phyloP scores from a whole-genome alignment of 2,797 vertebrate species.

The Galago senegalensis region DNA sequence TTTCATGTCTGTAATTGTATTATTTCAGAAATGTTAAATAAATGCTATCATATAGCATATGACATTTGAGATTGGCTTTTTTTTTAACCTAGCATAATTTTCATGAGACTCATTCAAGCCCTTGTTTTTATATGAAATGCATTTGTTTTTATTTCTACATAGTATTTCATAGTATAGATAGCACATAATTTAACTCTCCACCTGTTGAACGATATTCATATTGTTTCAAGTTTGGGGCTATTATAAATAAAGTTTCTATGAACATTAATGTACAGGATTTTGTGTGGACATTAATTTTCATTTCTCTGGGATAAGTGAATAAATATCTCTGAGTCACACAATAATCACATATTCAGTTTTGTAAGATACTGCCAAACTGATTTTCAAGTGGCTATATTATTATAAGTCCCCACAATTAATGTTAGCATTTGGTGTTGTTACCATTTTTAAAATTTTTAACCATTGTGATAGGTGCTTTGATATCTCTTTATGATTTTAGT shows the following conservation, averaged over 20 bases:
- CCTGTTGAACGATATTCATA: neutral
- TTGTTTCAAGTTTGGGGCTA: neutral
- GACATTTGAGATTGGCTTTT: neutral
- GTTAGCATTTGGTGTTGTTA: neutral
- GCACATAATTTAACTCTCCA: neutral
- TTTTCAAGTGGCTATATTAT: neutral
- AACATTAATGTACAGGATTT: neutral
- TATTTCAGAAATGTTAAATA: conserved; percentile 2
- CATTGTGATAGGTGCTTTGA: neutral
- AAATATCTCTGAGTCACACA: neutral
- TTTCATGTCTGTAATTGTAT: neutral
- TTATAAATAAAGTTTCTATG: neutral
- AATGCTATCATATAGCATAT: neutral
- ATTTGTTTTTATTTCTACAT: neutral
- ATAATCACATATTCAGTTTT: neutral
- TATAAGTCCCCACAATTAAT: neutral
- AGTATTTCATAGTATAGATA: neutral
- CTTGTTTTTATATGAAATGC: neutral
- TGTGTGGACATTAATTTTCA: neutral
- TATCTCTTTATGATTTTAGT: neutral
- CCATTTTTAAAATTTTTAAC: neutral
- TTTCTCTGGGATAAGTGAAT: neutral
- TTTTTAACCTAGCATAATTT: neutral
- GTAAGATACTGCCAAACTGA: neutral
- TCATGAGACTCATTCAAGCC: neutral